Evolutionary conservation across 2,797 vertebrate genomes (phyloP).

Genomic region (Cichlasoma orientale): DNA sequence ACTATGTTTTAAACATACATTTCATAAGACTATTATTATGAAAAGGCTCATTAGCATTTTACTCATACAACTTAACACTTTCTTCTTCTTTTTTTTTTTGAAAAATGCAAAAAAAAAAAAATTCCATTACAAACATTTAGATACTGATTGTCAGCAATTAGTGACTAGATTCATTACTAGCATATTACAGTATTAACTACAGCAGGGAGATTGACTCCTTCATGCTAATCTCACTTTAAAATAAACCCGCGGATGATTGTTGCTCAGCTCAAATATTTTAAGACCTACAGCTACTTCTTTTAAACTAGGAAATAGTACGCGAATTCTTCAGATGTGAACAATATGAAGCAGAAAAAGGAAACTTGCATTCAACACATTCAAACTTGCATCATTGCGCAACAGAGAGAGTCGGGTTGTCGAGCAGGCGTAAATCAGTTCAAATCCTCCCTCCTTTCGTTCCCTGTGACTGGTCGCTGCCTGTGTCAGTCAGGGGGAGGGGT

Average conservation of each 20-base stretch:
- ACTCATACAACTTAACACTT: background rate
- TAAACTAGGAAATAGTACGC: background rate
- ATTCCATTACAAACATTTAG: background rate
- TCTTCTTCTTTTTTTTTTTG: background rate
- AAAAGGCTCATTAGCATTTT: background rate
- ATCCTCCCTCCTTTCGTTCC: conserved; percentile 69
- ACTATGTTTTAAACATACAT: background rate
- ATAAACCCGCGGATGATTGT: background rate
- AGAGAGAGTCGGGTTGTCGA: conserved; percentile 28
- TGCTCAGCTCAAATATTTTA: background rate
- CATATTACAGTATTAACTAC: background rate
- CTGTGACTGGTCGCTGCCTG: conserved; percentile 73
- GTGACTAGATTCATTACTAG: background rate
- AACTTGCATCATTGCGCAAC: conserved; percentile 72
- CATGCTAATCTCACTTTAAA: background rate
- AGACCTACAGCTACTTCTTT: background rate
- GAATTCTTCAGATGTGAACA: background rate
- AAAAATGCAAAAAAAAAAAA: background rate
- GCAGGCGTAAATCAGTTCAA: conserved; percentile 42
- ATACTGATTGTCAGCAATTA: background rate
- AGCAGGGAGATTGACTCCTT: background rate
- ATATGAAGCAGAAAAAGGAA: background rate
- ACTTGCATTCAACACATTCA: conserved; percentile 33
- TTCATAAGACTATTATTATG: background rate
- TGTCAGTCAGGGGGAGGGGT: conserved; percentile 78